A percentile compares a stretch with the other conserved stretches of the same genome.
Evolutionary conservation across 2,888 invertebrate genomes (phyloP).

Genomic region (Callyntrura guangdongensis): DNA sequence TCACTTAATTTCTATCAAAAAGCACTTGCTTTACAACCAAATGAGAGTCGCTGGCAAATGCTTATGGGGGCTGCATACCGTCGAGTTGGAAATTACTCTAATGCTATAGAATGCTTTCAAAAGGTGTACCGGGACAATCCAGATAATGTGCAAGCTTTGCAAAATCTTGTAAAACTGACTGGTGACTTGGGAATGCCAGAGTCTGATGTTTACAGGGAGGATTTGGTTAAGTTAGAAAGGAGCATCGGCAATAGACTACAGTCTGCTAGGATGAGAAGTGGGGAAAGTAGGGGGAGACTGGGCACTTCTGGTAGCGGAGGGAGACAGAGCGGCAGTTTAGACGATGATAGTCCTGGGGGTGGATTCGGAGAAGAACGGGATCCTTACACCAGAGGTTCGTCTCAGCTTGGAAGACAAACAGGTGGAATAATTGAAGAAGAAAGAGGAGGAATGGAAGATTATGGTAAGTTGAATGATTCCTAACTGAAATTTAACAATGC

Average conservation of each 20-base stretch:
- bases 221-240: conserved; percentile 91
- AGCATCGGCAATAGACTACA: conserved; percentile 83
- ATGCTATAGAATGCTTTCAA: conserved; percentile 87
- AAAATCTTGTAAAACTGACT: conserved; percentile 94
- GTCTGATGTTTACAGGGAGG: conserved; percentile 93
- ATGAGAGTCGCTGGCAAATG: conserved; percentile 94
- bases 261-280: conserved; percentile 79
- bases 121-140: conserved; percentile 96
- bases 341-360: not conserved
- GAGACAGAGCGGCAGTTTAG: conserved; percentile 3
- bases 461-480: conserved; percentile 22
- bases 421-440: conserved; percentile 44
- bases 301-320: conserved; percentile 74
- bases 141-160: conserved; percentile 96
- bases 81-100: conserved; percentile 93
- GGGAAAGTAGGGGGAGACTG: conserved; percentile 66
- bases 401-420: conserved; percentile 42
- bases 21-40: conserved; percentile 92
- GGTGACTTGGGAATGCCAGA: conserved; percentile 96
- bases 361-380: conserved; percentile 52
- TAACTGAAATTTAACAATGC: too few species aligned
- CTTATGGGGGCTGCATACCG: conserved; percentile 95
- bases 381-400: conserved; percentile 53
- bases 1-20: conserved; percentile 94
- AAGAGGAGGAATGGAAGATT: conserved; percentile 44